Evolutionary conservation across 1,140 invertebrate genomes (phyloP), one percentile per base, ranked within the genome.

Genomic region (Drosophila neocordata): DNA sequence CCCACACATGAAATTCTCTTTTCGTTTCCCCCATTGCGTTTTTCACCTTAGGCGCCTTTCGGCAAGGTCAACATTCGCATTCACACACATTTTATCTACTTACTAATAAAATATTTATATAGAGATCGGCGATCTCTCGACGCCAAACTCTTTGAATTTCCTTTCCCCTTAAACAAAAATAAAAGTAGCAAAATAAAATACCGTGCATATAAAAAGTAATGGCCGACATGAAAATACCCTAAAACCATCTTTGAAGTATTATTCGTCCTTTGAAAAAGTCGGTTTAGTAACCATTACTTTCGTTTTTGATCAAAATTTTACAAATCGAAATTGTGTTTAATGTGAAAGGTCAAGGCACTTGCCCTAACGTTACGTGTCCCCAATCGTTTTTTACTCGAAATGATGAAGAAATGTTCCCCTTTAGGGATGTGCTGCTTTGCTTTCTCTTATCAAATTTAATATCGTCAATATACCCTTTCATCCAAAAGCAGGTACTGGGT

Each of bases 91-190:
- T 85, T 87, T 88, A 87, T 87, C 83, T 88, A 87, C 78, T 87
- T 82, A 73, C 78, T 85, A 67, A 88, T 87, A 69, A 88, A 85
- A 88, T 87, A 79, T 79, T 87, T 87, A 88, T 82, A 78, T 78
- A 82, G 74, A 81, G 70, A 87, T 85, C 65, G 52, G 53, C 61
- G 41, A 73, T 73, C 63, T 56, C 20, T 52, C 22, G 69, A 18
- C 34, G 38, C 35, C 48, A 59, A 69, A 53, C 53, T 59, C 61
- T 68, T 69, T 74, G 82, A 85, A 85, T 87, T 87, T 87, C 83
- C 74, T 72, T 65, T 48, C 56, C 38, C 52, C 15, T 24, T 57
- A 57, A 70, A 65, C 18, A 41, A 48, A n/a, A 34, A 15, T 13
- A 37, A 24, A 65, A 56, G 11, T 20, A 27, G 34, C 12, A 11